Conservation (phyloP, 2,113 vertebrate species). For the Upupa epops region DNA sequence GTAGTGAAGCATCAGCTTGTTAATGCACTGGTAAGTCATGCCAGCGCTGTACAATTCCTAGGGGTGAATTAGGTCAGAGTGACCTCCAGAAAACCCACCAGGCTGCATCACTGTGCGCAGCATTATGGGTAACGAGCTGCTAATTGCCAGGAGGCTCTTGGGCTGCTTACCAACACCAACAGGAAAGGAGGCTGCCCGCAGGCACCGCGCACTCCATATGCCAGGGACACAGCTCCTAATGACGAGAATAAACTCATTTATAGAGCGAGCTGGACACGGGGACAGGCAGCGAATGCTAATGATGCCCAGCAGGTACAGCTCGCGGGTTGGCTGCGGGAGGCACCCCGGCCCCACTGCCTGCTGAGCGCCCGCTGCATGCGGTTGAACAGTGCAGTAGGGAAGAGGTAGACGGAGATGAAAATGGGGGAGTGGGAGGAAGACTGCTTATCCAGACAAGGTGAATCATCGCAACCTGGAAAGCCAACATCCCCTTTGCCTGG, state of each 20-base stretch:
- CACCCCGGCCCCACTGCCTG: neutral
- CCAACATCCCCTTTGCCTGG: constrained; percentile 15
- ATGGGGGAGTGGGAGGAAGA: neutral
- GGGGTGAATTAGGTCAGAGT: constrained; percentile 70
- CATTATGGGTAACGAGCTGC: constrained; percentile 63
- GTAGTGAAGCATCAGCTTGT: constrained; percentile 50
- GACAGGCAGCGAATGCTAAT: constrained; percentile 15
- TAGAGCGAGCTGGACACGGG: neutral
- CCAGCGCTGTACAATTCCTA: constrained; percentile 63
- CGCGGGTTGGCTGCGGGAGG: rapidly evolving
- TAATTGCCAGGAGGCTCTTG: constrained; percentile 64
- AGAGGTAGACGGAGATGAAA: constrained; percentile 1
- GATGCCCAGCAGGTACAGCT: neutral
- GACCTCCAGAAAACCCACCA: constrained; percentile 60
- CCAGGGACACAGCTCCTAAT: constrained; percentile 25
- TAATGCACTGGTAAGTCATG: constrained; percentile 59
- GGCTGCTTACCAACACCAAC: constrained; percentile 56
- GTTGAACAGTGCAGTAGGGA: neutral
- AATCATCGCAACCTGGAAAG: constrained; percentile 40
- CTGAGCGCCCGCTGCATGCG: neutral
- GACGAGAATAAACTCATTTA: constrained; percentile 34
- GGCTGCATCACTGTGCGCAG: neutral
- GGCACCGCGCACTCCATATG: constrained; percentile 39
- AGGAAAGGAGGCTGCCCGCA: constrained; percentile 57
- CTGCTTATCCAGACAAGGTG: constrained; percentile 36